Evolutionary conservation across 2,888 invertebrate genomes (phyloP).

Genomic region (Aleiodes alternator): DNA sequence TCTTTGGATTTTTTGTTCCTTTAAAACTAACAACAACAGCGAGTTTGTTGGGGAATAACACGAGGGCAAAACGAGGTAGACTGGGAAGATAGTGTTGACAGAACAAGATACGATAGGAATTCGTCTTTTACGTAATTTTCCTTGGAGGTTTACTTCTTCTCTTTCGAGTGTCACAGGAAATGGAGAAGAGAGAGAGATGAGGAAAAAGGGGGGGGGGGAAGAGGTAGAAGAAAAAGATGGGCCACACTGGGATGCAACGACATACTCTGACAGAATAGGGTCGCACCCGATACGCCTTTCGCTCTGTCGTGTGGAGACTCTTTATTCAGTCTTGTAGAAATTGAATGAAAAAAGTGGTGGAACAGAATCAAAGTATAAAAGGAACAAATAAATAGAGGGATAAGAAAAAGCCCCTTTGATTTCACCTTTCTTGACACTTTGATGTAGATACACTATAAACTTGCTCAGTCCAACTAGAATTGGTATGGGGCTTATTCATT

Average conservation of each 20-base stretch:
- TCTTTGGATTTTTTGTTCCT: background rate
- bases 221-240: constrained; percentile 34
- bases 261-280: constrained; percentile 59
- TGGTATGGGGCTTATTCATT: constrained; percentile 7
- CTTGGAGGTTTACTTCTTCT: constrained; percentile 11
- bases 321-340: constrained; percentile 38
- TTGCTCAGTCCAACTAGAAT: background rate
- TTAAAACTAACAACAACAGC: background rate
- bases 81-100: constrained; percentile 52
- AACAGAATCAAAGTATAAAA: background rate
- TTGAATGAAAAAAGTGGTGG: background rate
- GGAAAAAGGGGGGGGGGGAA: background rate
- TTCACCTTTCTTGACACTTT: constrained; percentile 6
- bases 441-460: constrained; percentile 16
- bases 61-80: constrained; percentile 37
- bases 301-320: constrained; percentile 30
- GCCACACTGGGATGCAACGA: constrained; percentile 43
- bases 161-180: background rate
- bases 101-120: constrained; percentile 52
- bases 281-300: constrained; percentile 57
- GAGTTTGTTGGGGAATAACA: constrained; percentile 42
- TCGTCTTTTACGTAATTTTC: constrained; percentile 53
- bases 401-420: constrained; percentile 2
- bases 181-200: background rate
- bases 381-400: constrained; percentile 8